Evolutionary conservation across 2,113 vertebrate species (phyloP).

Genomic region (Takifugu flavidus): DNA sequence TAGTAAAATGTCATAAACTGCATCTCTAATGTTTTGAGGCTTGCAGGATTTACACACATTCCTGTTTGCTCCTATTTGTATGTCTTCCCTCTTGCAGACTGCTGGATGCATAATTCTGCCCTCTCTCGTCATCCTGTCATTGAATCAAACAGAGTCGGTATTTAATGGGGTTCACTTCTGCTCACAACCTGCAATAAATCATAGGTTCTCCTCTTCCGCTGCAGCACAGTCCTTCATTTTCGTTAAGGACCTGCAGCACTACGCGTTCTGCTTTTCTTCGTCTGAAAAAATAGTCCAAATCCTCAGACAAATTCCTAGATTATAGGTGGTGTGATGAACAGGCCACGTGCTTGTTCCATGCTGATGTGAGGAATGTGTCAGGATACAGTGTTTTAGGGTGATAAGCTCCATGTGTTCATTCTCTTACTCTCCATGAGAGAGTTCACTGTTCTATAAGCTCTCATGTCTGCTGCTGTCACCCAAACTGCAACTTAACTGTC

Average conservation of each 20-base stretch:
- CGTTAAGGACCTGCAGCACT: slow-evolving; percentile 2
- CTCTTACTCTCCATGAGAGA: too few species aligned
- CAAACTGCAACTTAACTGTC: too few species aligned
- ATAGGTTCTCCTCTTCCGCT: neutral
- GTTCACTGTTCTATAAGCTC: too few species aligned
- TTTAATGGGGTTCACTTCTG: neutral
- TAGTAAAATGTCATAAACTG: too few species aligned
- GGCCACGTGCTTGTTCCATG: slow-evolving; percentile 22
- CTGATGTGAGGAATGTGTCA: neutral
- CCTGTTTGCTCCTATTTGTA: slow-evolving; percentile 2
- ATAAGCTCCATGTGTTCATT: too few species aligned
- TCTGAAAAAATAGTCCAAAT: slow-evolving; percentile 23
- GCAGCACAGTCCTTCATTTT: slow-evolving; percentile 12
- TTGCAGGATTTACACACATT: too few species aligned
- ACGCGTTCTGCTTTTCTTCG: slow-evolving; percentile 3
- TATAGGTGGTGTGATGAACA: slow-evolving; percentile 22
- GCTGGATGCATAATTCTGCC: too few species aligned
- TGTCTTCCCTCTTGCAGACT: too few species aligned
- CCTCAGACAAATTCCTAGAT: slow-evolving; percentile 44
- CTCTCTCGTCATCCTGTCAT: too few species aligned
- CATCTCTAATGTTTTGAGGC: too few species aligned
- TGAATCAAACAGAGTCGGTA: neutral
- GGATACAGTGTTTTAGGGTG: too few species aligned
- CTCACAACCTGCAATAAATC: neutral
- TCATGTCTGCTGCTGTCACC: too few species aligned